These are phyloP conservation scores for Hydrolagus affinis DNA, from an alignment of 2,113 vertebrate species.

Conservation along the genomic window DNA sequence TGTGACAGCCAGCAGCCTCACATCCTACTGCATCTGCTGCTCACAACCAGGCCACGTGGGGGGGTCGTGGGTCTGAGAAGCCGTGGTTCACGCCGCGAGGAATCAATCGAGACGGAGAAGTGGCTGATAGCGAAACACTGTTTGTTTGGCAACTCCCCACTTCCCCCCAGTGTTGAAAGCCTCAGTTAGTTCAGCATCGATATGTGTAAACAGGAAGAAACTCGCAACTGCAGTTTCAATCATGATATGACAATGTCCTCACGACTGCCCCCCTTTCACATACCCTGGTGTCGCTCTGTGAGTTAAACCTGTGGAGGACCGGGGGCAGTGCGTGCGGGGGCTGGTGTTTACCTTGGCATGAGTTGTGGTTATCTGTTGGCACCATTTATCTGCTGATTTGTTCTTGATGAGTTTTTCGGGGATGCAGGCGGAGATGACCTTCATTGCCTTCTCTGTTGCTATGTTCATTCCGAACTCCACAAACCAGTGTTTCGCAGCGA, in stretches of 20 bases:
- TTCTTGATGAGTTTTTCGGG: conserved; percentile 62
- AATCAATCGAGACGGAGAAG: too few relatives aligned
- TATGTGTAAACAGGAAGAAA: neutral
- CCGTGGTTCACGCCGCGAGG: too few relatives aligned
- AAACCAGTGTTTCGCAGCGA: conserved; percentile 76
- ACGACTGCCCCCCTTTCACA: neutral
- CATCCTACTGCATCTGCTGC: too few relatives aligned
- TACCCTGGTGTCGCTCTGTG: neutral
- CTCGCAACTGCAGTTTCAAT: neutral
- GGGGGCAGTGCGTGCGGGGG: neutral
- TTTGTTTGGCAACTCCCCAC: too few relatives aligned
- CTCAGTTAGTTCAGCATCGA: neutral
- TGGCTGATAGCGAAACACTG: too few relatives aligned
- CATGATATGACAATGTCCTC: too few relatives aligned
- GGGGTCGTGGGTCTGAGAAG: too few relatives aligned
- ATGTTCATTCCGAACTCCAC: conserved; percentile 59
- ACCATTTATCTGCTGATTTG: conserved; percentile 71
- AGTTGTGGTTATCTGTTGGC: conserved; percentile 64
- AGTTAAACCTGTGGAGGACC: neutral
- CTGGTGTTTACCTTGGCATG: conserved; percentile 64
- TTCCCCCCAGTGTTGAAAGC: too few relatives aligned
- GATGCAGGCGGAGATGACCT: conserved; percentile 68
- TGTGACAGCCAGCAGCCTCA: too few relatives aligned
- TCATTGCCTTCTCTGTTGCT: conserved; percentile 50
- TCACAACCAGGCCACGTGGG: too few relatives aligned